Evolutionary conservation across 2,113 vertebrate species (phyloP), one percentile per base, ranked within the genome.

Genomic region (Urocolius indicus): DNA sequence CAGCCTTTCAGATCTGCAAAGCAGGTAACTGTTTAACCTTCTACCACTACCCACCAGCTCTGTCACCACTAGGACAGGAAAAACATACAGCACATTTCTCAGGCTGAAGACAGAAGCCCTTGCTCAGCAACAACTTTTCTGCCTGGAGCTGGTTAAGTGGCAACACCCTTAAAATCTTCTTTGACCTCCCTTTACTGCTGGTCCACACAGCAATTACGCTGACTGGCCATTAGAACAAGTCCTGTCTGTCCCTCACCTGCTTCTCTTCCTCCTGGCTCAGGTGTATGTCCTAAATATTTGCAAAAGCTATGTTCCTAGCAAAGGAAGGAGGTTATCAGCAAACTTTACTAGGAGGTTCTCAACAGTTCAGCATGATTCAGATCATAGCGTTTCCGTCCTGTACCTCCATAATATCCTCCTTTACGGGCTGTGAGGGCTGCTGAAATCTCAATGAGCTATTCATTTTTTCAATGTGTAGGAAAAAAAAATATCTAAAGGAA

Each of bases 311-410:
- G 67, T 67, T 72, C 71, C 29, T 46, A 59, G 45, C 17, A 76
- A 43, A 79, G 20, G 27, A 57, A 78, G 55, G 36, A 81, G 61
- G 46, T 49, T 23, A 84, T 29, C 36, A 67, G 23, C 17, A 34
- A 63, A 26, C 29, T 72, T 79, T 34, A 23, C 75, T 19, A 27
- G 23, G 41, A 85, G 16, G 48, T 73, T 84, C 63, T 66, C 66
- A 58, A n/a, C 27, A 71, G 17, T 9, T 75, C 58, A 83, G 16
- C 0, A 0, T 14, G 3, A 43, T 69, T 79, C 74, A 77, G 41
- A 49, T 29, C 13, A 43, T 0, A 57, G 29, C 0, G 0, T 13
- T 76, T 80, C n/a, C 45, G 23, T 80, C 51, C 26, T 9, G 1
- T n/a, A 48, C 17, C 57, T 59, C 66, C 52, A 6, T 29, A n/a